These are phyloP conservation scores for Chrysomela aeneicollis DNA, from an alignment of 2,888 invertebrate species.

Conservation along the genomic window DNA sequence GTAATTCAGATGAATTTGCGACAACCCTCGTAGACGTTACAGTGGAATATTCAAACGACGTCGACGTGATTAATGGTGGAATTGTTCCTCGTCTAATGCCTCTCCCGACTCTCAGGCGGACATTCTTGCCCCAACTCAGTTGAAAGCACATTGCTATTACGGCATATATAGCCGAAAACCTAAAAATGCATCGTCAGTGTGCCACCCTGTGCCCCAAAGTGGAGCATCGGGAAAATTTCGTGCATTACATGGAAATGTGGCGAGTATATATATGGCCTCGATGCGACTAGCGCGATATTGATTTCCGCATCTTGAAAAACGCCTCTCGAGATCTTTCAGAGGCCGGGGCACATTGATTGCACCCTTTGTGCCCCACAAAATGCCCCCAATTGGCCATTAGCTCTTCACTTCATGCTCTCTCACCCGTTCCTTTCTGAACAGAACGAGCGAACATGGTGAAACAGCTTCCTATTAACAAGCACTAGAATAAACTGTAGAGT, in stretches of 20 bases:
- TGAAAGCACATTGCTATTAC: background rate
- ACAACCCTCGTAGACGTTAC: too few species aligned
- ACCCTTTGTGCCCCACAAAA: conserved; percentile 24
- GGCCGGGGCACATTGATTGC: conserved; percentile 30
- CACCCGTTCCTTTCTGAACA: conserved; percentile 10
- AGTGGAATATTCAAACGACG: too few species aligned
- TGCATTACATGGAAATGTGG: conserved; percentile 34
- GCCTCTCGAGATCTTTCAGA: conserved; percentile 31
- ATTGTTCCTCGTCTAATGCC: background rate
- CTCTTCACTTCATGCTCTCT: conserved; percentile 16
- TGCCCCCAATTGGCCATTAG: conserved; percentile 20
- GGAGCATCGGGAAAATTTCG: conserved; percentile 33
- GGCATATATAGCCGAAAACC: conserved; percentile 19
- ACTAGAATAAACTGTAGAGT: too few species aligned
- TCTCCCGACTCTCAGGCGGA: background rate
- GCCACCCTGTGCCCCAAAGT: conserved; percentile 24
- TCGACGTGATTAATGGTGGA: too few species aligned
- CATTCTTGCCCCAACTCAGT: background rate
- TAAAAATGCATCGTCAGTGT: conserved; percentile 28
- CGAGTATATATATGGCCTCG: conserved; percentile 36
- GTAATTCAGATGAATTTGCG: too few species aligned
- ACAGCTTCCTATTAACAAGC: too few species aligned
- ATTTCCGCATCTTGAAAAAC: conserved; percentile 44
- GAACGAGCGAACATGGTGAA: too few species aligned
- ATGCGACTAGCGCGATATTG: conserved; percentile 41